Evolutionary conservation across 2,113 vertebrate species (phyloP), one percentile per base, ranked within the genome.

Genomic region (Dolichallabes microphthalmus): DNA sequence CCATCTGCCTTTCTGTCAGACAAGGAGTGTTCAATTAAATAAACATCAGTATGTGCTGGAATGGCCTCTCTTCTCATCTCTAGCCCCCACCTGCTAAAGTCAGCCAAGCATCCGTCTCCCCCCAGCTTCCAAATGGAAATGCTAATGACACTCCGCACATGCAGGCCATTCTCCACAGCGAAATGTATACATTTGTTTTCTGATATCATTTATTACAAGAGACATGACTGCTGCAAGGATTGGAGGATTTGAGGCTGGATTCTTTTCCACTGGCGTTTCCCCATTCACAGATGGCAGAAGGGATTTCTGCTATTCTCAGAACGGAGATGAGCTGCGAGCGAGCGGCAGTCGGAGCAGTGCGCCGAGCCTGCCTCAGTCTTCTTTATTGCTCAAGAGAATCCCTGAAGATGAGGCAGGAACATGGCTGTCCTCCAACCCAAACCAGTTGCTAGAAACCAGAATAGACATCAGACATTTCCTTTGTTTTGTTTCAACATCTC

Each of bases 1-100:
- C 86, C 90, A 89, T 90, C 89, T 91, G 91, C 86, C 76, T 87
- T 88, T 86, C 87, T 87, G 88, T 88, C 88, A 75, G 74, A 22
- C 68, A 82, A 84, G 74, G 77, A 88, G 75, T 85, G 82, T 90
- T 89, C 85, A 86, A 86, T 90, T 90, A 90, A 90, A 89, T 76
- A 88, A 89, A 88, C 88, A 89, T 88, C 71, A 81, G 60, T 90
- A 79, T 84, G 71, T 86, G 86, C 84, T 85, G 86, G 87, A 86
- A 80, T 86, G 83, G 84, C 84, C 35, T 52, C 63, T 71, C 52
- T 6, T 76, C 55, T 90, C 53, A 76, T 84, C 71, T 81, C 53
- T 66, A 71, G 75, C 73, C 55, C 35, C 50, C 87, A 78, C 85
- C 85, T 85, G 60, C 79, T 75, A 52, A 82, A 85, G 83, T 83